A percentile compares a stretch with the other conserved stretches of the same genome.
These are phyloP conservation scores for Acleris holmiana DNA, from an alignment of 2,888 invertebrate genomes.

Conservation along the genomic window DNA sequence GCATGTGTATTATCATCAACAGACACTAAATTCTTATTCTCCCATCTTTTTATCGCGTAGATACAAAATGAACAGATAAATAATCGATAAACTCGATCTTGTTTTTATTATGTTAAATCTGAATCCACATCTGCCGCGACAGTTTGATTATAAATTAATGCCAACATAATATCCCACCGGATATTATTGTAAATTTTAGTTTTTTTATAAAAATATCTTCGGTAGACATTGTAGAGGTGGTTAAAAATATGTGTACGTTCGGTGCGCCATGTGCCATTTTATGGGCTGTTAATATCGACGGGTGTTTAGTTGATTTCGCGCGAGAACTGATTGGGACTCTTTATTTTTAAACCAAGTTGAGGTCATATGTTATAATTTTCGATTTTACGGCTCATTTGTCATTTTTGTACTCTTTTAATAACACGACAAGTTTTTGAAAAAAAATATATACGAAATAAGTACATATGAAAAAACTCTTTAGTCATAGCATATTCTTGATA, in stretches of 20 bases:
- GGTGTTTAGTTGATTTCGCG: slow-evolving; percentile 58
- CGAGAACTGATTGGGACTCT: slow-evolving; percentile 54
- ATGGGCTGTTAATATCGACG: slow-evolving; percentile 77
- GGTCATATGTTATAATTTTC: slow-evolving; percentile 51
- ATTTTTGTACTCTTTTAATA: neutral
- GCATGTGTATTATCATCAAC: slow-evolving; percentile 29
- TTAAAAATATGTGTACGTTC: slow-evolving; percentile 52
- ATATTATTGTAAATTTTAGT: slow-evolving; percentile 70
- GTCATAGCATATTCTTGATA: no score
- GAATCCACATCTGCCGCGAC: slow-evolving; percentile 67
- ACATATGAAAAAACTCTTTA: no score
- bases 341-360: slow-evolving; percentile 68
- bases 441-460: no score
- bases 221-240: slow-evolving; percentile 43
- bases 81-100: slow-evolving; percentile 40
- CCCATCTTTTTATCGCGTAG: slow-evolving; percentile 8
- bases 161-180: slow-evolving; percentile 65
- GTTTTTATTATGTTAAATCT: slow-evolving; percentile 58
- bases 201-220: slow-evolving; percentile 57
- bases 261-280: slow-evolving; percentile 63
- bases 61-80: slow-evolving; percentile 41
- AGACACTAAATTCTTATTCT: slow-evolving; percentile 28
- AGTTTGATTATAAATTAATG: slow-evolving; percentile 65
- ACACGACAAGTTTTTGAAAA: neutral
- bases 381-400: slow-evolving; percentile 18